Evolutionary conservation across 2,888 invertebrate species (phyloP).

Genomic region (Drosophila dives): DNA sequence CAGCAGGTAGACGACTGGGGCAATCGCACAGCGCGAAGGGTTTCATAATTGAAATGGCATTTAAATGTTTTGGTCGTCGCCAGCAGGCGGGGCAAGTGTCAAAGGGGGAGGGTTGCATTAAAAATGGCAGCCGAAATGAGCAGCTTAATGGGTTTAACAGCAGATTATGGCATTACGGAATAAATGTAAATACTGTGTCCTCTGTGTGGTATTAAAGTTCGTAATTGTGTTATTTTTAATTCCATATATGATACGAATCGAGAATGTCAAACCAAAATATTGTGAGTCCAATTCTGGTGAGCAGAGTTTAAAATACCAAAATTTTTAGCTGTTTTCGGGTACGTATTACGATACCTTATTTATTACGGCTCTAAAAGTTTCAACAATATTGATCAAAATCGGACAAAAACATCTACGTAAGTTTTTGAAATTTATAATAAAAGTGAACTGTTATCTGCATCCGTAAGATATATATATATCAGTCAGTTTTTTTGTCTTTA

Average conservation of each 20-base stretch:
- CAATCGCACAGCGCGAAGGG: slow-evolving; percentile 37
- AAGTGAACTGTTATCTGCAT: too few species aligned
- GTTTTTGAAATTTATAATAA: too few species aligned
- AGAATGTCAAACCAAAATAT: not conserved
- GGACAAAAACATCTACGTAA: too few species aligned
- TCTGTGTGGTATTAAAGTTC: not conserved
- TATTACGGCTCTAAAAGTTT: too few species aligned
- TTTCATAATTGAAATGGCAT: slow-evolving; percentile 70
- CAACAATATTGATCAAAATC: too few species aligned
- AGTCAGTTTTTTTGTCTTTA: too few species aligned
- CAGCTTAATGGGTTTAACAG: slow-evolving; percentile 5
- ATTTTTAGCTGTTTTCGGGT: not conserved
- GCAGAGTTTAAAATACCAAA: not conserved
- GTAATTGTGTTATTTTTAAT: not conserved
- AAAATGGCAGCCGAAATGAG: slow-evolving; percentile 17
- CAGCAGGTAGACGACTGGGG: slow-evolving; percentile 19
- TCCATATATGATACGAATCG: not conserved
- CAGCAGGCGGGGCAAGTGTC: slow-evolving; percentile 50
- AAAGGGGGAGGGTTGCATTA: slow-evolving; percentile 34
- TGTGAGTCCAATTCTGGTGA: not conserved
- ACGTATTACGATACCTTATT: too few species aligned
- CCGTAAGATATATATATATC: too few species aligned
- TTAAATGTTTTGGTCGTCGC: slow-evolving; percentile 59
- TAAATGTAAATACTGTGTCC: not conserved
- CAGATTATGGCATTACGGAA: slow-evolving; percentile 3